A percentile compares a stretch with the other conserved stretches of the same genome.
phyloP scores from a whole-genome alignment of 2,113 vertebrate species.

The Irena cyanogastra region DNA sequence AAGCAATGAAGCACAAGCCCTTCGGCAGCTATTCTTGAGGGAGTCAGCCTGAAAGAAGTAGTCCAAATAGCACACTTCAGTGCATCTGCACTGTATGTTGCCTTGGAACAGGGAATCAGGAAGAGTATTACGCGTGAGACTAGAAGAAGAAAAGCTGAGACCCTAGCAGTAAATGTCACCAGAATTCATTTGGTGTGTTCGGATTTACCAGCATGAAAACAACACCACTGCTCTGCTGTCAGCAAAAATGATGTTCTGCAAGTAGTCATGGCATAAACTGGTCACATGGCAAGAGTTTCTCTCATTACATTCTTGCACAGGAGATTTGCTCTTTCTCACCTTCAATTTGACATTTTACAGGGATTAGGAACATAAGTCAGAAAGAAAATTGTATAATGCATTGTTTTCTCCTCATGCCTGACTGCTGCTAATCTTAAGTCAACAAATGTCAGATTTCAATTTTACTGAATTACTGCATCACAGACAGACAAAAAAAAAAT shows the following conservation, averaged over 20 bases:
- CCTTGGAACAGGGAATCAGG: background rate
- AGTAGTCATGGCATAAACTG: background rate
- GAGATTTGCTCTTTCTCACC: slow-evolving; percentile 45
- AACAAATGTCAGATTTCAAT: slow-evolving; percentile 64
- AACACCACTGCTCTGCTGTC: background rate
- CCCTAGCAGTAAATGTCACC: slow-evolving; percentile 45
- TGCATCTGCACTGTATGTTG: background rate
- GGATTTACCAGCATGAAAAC: slow-evolving; percentile 6
- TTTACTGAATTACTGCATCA: slow-evolving; percentile 50
- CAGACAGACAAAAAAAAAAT: slow-evolving; percentile 1
- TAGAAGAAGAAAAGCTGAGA: background rate
- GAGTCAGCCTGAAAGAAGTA: background rate
- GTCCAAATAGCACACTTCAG: background rate
- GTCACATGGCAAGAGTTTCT: background rate
- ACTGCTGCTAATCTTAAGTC: slow-evolving; percentile 48
- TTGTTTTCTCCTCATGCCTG: slow-evolving; percentile 7
- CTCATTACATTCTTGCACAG: background rate
- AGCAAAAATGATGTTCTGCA: slow-evolving; percentile 42
- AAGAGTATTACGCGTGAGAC: background rate
- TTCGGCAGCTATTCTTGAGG: background rate
- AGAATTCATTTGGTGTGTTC: slow-evolving; percentile 45
- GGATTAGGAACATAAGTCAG: slow-evolving; percentile 41
- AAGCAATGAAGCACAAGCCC: background rate
- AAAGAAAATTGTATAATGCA: slow-evolving; percentile 6
- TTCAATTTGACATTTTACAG: slow-evolving; percentile 63